These are phyloP conservation scores for Aphaenogaster ashmeadi DNA, from an alignment of 1,140 invertebrate genomes.

Conservation along the genomic window DNA sequence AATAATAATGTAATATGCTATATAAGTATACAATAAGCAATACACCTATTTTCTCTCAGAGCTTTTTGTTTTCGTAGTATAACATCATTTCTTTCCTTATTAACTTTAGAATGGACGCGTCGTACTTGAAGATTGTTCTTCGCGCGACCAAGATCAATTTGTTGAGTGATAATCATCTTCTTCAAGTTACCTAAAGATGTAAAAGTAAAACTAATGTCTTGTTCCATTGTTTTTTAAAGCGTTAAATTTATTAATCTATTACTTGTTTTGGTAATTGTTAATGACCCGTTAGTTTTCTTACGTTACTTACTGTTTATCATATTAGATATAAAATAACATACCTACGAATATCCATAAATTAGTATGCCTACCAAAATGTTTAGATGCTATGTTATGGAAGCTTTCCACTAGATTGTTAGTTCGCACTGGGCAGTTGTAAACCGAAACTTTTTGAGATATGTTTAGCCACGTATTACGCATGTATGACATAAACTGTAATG, in stretches of 20 bases:
- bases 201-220: not conserved
- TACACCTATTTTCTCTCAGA: not conserved
- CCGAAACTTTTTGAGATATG: not conserved
- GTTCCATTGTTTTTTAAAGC: not conserved
- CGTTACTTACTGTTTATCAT: not conserved
- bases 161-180: not conserved
- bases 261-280: no score
- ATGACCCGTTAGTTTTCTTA: not conserved
- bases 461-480: not conserved
- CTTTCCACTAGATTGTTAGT: slow-evolving; percentile 10
- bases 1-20: no score
- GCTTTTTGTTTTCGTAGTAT: not conserved
- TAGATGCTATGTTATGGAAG: not conserved
- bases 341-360: not conserved
- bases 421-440: not conserved
- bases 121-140: not conserved
- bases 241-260: not conserved
- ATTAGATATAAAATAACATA: not conserved
- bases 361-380: not conserved
- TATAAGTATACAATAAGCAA: no score
- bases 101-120: not conserved
- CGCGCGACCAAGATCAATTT: not conserved
- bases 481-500: not conserved
- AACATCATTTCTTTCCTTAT: not conserved
- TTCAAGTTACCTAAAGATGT: not conserved